Base-by-base conservation (phyloP, 92 coral and sea anemone species). In the Epizoanthus ramosus region DNA sequence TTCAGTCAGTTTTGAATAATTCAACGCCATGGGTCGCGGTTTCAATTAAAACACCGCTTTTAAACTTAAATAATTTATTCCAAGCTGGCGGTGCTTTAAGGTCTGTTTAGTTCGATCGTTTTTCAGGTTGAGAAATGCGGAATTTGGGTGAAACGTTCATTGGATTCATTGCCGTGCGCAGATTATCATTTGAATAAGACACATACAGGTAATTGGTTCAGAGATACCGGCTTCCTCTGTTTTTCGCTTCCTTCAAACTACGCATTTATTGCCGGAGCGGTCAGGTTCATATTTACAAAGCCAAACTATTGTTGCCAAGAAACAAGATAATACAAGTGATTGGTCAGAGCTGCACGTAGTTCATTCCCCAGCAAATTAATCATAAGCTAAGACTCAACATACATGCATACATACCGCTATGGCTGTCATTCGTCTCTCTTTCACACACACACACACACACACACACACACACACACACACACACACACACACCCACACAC, bases 31-130 rank as follows among this genome's bases (percentile, higher is more conserved):
- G 57, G 25, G 82, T 60, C 18, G 82, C 64, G 82, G 82, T 77
- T 77, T 61, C 54, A 43, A 77, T 77, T 60, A 77, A 77, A 77
- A 77, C 82, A 77, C 50, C 71, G 70, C 82, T 77, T 77, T 77
- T n/a, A 5, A 39, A 41, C 41, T 12, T 77, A 21, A 77, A 77
- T 77, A 59, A 77, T 77, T 77, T 71, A 77, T 77, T 77, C 41
- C 59, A 39, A 39, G 53, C 69, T 75, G 70, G 57, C 71, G 71
- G 71, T n/a, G 6, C 59, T 15, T n/a, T 50, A 14, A 76, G 39
- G 64, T 39, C 69, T n/a, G 39, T 76, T 76, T 76, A 76, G 50
- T 58, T 76, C 33, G 50, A 35, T 76, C 33, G 15, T 22, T 39
- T 39, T 22, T 35, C 22, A 77, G 61, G 52, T 22, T 2, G 82